Evolutionary conservation across 2,113 vertebrate genomes (phyloP).

Genomic region (Anoura caudifer): DNA sequence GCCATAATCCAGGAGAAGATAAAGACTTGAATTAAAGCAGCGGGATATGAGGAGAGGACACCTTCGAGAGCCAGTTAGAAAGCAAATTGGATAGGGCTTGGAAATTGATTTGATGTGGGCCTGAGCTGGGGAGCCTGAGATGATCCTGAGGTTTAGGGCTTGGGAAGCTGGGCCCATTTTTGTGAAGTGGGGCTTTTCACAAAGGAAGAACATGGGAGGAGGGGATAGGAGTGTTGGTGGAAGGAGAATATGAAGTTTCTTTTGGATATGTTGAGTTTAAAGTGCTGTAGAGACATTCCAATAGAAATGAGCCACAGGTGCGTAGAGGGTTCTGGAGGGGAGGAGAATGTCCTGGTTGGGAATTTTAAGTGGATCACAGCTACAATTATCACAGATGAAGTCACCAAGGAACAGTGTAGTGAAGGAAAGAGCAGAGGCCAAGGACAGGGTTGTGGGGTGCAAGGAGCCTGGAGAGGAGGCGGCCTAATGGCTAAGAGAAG

Average conservation of each 20-base stretch:
- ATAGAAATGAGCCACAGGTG: background rate
- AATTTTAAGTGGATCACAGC: background rate
- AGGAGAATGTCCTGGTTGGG: background rate
- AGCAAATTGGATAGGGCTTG: background rate
- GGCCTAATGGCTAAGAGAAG: background rate
- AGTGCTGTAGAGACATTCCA: background rate
- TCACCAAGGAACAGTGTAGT: background rate
- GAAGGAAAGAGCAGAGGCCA: background rate
- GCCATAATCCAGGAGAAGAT: too few species aligned
- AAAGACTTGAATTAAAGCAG: background rate
- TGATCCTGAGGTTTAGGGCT: background rate
- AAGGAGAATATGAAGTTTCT: background rate
- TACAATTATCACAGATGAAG: background rate
- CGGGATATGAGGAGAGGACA: background rate
- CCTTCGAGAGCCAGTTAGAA: background rate
- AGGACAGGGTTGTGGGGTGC: background rate
- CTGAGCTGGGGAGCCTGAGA: background rate
- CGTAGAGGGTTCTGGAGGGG: background rate
- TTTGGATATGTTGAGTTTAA: background rate
- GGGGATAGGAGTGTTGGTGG: background rate
- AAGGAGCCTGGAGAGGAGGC: background rate
- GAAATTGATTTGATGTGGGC: background rate
- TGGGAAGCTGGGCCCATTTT: background rate
- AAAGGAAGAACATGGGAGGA: background rate
- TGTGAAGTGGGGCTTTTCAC: background rate